Conservation (phyloP, 2,113 vertebrate species). For the Pipra filicauda region DNA sequence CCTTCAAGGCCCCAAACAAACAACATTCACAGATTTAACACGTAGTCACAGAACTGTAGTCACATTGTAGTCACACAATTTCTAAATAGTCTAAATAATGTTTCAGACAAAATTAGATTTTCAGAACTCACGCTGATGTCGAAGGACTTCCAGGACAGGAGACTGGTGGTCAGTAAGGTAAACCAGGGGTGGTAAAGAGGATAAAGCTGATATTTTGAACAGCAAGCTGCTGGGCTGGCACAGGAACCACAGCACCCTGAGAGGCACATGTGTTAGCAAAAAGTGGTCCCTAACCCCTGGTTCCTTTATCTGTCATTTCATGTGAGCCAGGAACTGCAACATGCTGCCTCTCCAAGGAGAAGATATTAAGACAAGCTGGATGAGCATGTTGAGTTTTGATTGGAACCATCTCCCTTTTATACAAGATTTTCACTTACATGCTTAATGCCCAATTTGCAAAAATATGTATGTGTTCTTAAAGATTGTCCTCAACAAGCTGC, state of each 20-base stretch:
- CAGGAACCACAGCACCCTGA: neutral
- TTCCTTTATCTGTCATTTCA: neutral
- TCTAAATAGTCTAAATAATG: neutral
- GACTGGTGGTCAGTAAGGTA: neutral
- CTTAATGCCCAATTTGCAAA: neutral
- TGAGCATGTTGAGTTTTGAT: neutral
- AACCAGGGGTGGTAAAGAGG: neutral
- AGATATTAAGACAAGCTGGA: neutral
- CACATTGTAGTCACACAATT: neutral
- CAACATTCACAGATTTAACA: neutral
- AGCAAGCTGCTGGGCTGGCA: neutral
- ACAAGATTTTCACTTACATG: neutral
- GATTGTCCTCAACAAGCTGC: neutral
- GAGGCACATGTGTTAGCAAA: neutral
- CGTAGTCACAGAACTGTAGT: neutral
- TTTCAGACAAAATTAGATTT: neutral
- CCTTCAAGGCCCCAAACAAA: neutral
- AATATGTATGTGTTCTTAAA: neutral
- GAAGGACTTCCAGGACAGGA: neutral
- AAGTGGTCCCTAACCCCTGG: neutral
- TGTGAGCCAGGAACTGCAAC: neutral
- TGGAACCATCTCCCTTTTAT: neutral
- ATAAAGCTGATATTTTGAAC: neutral
- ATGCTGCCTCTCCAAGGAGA: neutral
- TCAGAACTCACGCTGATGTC: neutral